Conservation (phyloP, 92 coral and sea anemone genomes). For the Desmophyllum pertusum region DNA sequence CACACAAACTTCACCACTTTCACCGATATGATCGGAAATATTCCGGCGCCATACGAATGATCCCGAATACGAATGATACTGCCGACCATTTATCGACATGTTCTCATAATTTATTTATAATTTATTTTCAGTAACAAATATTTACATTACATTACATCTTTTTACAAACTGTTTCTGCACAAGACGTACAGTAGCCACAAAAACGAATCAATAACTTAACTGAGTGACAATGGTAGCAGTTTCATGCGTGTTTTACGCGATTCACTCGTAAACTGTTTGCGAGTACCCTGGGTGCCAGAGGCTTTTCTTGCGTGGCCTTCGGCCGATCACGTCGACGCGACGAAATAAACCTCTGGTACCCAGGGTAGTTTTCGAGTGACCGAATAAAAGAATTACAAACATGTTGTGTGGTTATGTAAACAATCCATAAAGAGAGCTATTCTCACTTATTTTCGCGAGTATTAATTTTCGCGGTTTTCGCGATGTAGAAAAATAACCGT, state of each 20-base stretch:
- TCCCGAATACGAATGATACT: not conserved
- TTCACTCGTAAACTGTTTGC: not conserved
- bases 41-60: not conserved
- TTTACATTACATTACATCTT: not conserved
- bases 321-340: too few species aligned
- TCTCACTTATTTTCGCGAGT: too few species aligned
- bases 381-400: too few species aligned
- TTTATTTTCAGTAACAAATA: not conserved
- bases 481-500: too few species aligned
- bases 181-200: not conserved
- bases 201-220: not conserved
- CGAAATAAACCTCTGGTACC: not conserved
- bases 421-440: too few species aligned
- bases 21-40: too few species aligned
- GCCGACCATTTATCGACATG: not conserved
- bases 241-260: not conserved
- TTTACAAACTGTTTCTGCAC: not conserved
- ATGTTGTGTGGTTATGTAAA: too few species aligned
- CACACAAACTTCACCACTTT: too few species aligned
- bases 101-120: not conserved
- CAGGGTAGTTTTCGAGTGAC: too few species aligned
- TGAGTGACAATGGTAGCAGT: not conserved
- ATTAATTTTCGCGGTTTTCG: too few species aligned
- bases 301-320: too few species aligned
- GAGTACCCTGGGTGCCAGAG: too few species aligned